Evolutionary conservation across 2,113 vertebrate genomes (phyloP).

Genomic region (Megalops atlanticus): DNA sequence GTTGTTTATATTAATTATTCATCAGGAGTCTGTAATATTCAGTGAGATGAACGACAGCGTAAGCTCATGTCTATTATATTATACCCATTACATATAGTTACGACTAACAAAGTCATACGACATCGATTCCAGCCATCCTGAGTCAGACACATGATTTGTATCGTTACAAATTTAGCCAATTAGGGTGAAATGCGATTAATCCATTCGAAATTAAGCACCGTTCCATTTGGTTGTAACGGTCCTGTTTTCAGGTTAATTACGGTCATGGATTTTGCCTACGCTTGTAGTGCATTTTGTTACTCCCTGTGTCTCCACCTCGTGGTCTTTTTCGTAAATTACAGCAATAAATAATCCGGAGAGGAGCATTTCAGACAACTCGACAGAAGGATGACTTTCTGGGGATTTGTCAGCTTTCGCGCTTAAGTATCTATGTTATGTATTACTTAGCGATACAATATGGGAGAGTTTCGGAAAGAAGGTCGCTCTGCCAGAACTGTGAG

Average conservation of each 20-base stretch:
- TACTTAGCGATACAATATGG: not conserved
- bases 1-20: not conserved
- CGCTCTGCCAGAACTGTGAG: not conserved
- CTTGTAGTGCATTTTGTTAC: not conserved
- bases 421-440: not conserved
- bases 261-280: conserved; percentile 6
- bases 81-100: too few relatives aligned
- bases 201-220: not conserved
- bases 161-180: not conserved
- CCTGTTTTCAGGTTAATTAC: not conserved
- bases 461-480: too few relatives aligned
- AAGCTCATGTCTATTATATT: not conserved
- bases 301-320: conserved; percentile 9
- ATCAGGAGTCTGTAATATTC: not conserved
- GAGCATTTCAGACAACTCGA: not conserved
- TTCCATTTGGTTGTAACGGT: not conserved
- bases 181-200: not conserved
- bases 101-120: too few relatives aligned
- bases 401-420: not conserved
- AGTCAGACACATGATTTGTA: not conserved
- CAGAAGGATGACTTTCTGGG: conserved; percentile 3
- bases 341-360: not conserved
- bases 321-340: not conserved
- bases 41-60: not conserved
- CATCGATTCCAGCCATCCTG: too few relatives aligned